phyloP scores from a whole-genome alignment of 2,797 vertebrate species.

The Catostomus latipinnis region DNA sequence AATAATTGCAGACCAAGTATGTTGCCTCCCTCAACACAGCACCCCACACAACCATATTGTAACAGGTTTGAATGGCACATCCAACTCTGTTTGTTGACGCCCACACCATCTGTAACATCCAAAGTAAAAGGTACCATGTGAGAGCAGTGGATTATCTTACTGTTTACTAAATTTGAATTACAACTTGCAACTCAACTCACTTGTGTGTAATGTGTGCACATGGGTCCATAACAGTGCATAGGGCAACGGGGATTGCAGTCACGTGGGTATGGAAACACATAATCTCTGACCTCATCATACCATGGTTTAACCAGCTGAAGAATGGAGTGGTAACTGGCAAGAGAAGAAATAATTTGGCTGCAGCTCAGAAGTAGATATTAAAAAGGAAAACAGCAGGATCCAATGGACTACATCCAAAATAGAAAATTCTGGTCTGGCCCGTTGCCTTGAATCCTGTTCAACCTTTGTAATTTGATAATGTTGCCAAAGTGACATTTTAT shows the following conservation, averaged over 20 bases:
- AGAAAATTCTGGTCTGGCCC: constrained; percentile 7
- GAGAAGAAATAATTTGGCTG: not conserved
- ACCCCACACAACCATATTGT: constrained; percentile 92
- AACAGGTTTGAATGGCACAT: constrained; percentile 88
- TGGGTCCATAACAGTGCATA: constrained; percentile 86
- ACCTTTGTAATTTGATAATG: constrained; percentile 19
- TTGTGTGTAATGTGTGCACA: constrained; percentile 94
- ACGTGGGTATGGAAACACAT: constrained; percentile 87
- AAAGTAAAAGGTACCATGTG: not conserved
- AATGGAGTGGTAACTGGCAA: constrained; percentile 83
- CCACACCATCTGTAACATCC: constrained; percentile 87
- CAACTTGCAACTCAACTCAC: constrained; percentile 65
- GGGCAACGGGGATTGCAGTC: constrained; percentile 87
- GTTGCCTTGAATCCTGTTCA: constrained; percentile 15
- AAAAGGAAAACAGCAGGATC: not conserved
- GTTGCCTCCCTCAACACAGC: constrained; percentile 84
- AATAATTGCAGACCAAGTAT: constrained; percentile 92
- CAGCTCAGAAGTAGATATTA: not conserved
- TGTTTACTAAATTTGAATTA: constrained; percentile 2
- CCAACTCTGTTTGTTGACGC: constrained; percentile 89
- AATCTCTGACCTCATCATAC: constrained; percentile 91
- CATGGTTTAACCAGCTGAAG: constrained; percentile 88
- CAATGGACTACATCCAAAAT: constrained; percentile 30
- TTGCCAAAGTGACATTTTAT: constrained; percentile 10
- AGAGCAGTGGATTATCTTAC: not conserved